Evolutionary conservation across 2,113 vertebrate species (phyloP), one percentile per base, ranked within the genome.

Genomic region (Trichomycterus rosablanca): DNA sequence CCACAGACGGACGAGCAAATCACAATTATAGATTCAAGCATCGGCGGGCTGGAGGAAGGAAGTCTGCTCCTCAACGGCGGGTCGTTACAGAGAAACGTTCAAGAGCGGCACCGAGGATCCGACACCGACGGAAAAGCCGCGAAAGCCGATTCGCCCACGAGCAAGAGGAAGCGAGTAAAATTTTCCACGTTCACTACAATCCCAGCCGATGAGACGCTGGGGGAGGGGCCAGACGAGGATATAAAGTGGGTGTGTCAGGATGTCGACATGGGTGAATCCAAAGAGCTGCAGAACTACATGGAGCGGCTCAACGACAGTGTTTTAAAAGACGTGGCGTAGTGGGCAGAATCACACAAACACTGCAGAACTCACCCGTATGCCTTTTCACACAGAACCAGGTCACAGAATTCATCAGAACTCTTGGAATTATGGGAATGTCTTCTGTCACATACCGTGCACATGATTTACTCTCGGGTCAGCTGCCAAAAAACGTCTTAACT

Each of bases 181-280:
- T 97, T 99, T 65, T 88, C 91, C 5, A 93, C 93, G 0, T 97
- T 97, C 75, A 92, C 93, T 46, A 88, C 92, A 68, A 87, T 93
- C 63, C 91, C 90, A 8, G 80, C 84, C 0, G 86, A 87, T 43
- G 91, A 87, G 81, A 89, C 91, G 59, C 80, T 89, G 70, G 84
- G 89, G 1, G 48, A 86, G 28, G 51, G 83, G 76, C 74, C 82
- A 1, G 87, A 88, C 0, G 89, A 93, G 64, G 91, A 94, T 80
- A 89, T 93, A 80, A 89, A 91, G 72, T 95, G 94, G 95, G 93
- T 92, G 64, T 92, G 92, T 73, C 91, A 81, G 72, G 92, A 92
- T 12, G 72, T 90, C 76, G 88, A 87, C 58, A 71, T 88, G 43
- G 89, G 86, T 18, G 83, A 89, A 69, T 86, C 91, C 57, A 83